Conservation (phyloP, 2,113 vertebrate genomes). For the Camelus dromedarius region DNA sequence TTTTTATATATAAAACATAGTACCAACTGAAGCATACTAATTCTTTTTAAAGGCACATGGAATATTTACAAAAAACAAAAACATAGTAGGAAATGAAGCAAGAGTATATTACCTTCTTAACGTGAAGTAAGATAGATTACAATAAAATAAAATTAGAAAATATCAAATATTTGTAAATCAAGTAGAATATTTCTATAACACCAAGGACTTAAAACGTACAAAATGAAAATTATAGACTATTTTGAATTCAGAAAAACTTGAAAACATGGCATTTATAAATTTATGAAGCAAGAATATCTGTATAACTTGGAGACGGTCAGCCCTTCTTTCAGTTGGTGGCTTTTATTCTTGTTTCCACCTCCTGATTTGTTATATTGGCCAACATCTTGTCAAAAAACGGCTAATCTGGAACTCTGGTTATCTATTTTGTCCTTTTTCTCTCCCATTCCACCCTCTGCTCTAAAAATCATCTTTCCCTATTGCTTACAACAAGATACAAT, state of each 20-base stretch:
- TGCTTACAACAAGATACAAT: neutral
- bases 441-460: neutral
- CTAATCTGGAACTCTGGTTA: neutral
- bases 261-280: neutral
- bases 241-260: neutral
- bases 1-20: neutral
- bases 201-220: neutral
- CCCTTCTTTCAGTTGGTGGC: neutral
- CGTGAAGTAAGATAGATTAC: neutral
- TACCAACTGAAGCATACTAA: neutral
- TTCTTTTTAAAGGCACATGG: neutral
- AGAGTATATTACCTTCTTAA: neutral
- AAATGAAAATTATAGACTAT: neutral
- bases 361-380: neutral
- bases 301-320: neutral
- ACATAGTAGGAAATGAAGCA: neutral
- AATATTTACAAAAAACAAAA: neutral
- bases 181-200: neutral
- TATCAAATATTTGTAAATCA: neutral
- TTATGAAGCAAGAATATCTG: neutral
- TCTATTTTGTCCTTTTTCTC: neutral
- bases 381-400: neutral
- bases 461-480: neutral
- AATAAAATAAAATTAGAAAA: neutral
- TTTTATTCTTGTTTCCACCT: neutral